Evolutionary conservation across 2,113 vertebrate genomes (phyloP).

Genomic region (Oncorhynchus keta): DNA sequence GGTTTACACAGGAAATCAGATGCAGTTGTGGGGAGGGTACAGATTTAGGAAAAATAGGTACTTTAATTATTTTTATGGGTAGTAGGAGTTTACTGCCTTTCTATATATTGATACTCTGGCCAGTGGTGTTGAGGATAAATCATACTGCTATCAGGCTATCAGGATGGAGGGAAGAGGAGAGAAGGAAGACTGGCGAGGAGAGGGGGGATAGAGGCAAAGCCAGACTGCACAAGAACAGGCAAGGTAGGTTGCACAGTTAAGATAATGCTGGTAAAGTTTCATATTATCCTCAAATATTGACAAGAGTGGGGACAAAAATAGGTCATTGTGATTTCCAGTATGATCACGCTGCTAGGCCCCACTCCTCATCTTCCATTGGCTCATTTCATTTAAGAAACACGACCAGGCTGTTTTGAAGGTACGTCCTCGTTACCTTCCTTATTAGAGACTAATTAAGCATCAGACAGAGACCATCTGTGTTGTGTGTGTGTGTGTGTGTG

Average conservation of each 20-base stretch:
- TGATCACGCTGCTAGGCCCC: neutral
- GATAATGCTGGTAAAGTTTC: neutral
- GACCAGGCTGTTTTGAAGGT: conserved; percentile 33
- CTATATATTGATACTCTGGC: conserved; percentile 58
- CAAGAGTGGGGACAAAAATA: conserved; percentile 24
- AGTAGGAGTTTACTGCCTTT: conserved; percentile 60
- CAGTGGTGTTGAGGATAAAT: conserved; percentile 38
- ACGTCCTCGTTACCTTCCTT: conserved; percentile 62
- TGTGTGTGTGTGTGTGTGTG: conserved; percentile 10
- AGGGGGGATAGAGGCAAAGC: neutral
- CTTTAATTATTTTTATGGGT: conserved; percentile 68
- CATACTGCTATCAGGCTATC: conserved; percentile 21
- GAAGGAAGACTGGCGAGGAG: too few species aligned
- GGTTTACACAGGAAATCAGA: conserved; percentile 86
- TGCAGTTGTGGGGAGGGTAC: conserved; percentile 77
- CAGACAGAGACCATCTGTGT: conserved; percentile 66
- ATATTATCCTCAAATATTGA: neutral
- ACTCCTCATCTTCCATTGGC: conserved; percentile 17
- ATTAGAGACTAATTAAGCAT: conserved; percentile 62
- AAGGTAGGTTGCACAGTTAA: too few species aligned
- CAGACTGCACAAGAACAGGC: too few species aligned
- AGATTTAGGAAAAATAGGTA: conserved; percentile 61
- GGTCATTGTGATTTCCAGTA: conserved; percentile 24
- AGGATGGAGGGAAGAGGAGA: conserved; percentile 8
- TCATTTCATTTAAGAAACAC: conserved; percentile 49